Conservation (phyloP, 2,797 vertebrate genomes). For the Semotilus atromaculatus region DNA sequence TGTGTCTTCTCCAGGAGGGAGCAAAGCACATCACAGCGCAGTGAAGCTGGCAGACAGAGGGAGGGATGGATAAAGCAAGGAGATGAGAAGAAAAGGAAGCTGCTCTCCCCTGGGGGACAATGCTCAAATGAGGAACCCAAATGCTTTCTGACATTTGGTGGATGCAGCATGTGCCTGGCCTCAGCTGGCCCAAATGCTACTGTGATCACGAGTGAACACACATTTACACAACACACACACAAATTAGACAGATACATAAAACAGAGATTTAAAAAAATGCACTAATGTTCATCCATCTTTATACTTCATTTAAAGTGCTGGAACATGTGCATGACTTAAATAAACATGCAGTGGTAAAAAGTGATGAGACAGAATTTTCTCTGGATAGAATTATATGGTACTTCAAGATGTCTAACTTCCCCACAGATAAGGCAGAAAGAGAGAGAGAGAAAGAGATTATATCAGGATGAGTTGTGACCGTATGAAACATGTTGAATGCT, state of each 20-base stretch:
- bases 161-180: constrained; percentile 46
- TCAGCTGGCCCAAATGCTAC: constrained; percentile 29
- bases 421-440: constrained; percentile 2
- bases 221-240: neutral
- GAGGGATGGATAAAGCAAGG: constrained; percentile 18
- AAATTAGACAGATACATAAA: constrained; percentile 4
- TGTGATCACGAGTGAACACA: neutral
- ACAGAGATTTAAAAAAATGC: neutral
- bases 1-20: constrained; percentile 15
- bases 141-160: constrained; percentile 61
- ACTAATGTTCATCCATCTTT: neutral
- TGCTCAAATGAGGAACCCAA: constrained; percentile 41
- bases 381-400: neutral
- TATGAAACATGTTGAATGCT: constrained; percentile 18
- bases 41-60: constrained; percentile 39
- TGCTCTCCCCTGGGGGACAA: constrained; percentile 39
- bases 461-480: constrained; percentile 1
- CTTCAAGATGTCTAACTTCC: neutral
- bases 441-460: neutral
- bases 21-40: constrained; percentile 32
- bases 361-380: constrained; percentile 8
- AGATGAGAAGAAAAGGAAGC: constrained; percentile 27
- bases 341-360: neutral
- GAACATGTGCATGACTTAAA: neutral
- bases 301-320: neutral